phyloP scores from a whole-genome alignment of 2,797 vertebrate species.

The Thripadectes ignobilis region DNA sequence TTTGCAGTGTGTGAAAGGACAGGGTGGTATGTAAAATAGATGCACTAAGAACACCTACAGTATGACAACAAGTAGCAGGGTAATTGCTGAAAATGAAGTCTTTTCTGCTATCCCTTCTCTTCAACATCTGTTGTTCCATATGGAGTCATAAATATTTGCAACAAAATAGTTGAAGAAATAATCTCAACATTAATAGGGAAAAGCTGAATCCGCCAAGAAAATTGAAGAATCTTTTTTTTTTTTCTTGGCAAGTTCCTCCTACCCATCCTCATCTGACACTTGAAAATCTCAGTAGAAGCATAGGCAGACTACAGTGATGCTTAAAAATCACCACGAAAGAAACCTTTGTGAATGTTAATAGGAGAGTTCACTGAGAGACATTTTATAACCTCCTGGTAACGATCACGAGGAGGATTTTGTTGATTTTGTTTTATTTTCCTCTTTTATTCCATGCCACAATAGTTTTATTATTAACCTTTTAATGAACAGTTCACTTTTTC shows the following conservation, averaged over 20 bases:
- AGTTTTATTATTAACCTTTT: neutral
- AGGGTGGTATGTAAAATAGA: slow-evolving; percentile 69
- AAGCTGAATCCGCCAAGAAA: slow-evolving; percentile 61
- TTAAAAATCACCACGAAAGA: neutral
- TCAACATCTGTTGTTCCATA: slow-evolving; percentile 76
- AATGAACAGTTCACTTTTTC: neutral
- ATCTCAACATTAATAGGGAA: slow-evolving; percentile 74
- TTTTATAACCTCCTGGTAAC: neutral
- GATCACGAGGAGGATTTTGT: neutral
- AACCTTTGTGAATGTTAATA: neutral
- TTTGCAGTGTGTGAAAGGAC: slow-evolving; percentile 65
- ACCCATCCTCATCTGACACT: slow-evolving; percentile 61
- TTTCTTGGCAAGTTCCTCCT: slow-evolving; percentile 57
- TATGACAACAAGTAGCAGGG: slow-evolving; percentile 74
- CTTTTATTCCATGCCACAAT: neutral
- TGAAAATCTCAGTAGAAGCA: slow-evolving; percentile 4
- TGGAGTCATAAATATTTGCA: slow-evolving; percentile 79
- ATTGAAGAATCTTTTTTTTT: slow-evolving; percentile 39
- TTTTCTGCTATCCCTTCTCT: slow-evolving; percentile 69
- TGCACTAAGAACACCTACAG: slow-evolving; percentile 71
- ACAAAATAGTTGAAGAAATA: slow-evolving; percentile 71
- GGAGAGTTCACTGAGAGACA: neutral
- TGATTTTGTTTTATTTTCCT: neutral
- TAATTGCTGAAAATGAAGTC: slow-evolving; percentile 76
- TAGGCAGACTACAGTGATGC: slow-evolving; percentile 4